Evolutionary conservation across 2,888 invertebrate species (phyloP).

Genomic region (Athalia rosae): DNA sequence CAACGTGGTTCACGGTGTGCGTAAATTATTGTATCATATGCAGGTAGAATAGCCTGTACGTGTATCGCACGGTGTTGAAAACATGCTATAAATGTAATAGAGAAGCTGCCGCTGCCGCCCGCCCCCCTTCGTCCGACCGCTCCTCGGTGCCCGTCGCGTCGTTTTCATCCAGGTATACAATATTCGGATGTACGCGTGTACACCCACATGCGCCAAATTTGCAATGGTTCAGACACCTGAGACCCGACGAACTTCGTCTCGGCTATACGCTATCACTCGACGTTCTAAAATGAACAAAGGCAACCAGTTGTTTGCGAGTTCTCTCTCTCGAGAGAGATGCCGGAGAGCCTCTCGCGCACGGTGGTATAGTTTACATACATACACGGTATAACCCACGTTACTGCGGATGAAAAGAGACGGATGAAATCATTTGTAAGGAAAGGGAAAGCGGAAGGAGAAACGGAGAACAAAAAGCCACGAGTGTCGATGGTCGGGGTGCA

Average conservation of each 20-base stretch:
- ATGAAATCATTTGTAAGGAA: neutral
- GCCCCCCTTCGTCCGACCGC: no score
- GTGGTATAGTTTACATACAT: no score
- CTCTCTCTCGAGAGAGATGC: slow-evolving; percentile 2
- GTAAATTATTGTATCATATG: no score
- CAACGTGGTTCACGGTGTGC: no score
- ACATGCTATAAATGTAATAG: no score
- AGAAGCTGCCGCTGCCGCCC: no score
- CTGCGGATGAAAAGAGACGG: neutral
- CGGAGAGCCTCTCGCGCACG: neutral
- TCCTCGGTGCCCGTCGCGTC: no score
- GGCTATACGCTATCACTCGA: neutral
- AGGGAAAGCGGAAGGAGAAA: slow-evolving; percentile 48
- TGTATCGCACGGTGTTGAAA: no score
- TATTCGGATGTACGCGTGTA: neutral
- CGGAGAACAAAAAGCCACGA: slow-evolving; percentile 49
- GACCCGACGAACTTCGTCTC: neutral
- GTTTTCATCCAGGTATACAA: no score
- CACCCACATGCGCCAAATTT: neutral
- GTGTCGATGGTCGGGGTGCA: neutral
- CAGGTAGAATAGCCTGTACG: no score
- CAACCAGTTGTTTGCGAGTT: slow-evolving; percentile 34
- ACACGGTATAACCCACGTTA: no score
- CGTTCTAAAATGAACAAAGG: slow-evolving; percentile 25
- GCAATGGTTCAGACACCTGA: slow-evolving; percentile 4